A percentile compares a stretch with the other conserved stretches of the same genome.
Evolutionary conservation across 2,888 invertebrate genomes (phyloP).

Genomic region (Ditylenchus weischeri): DNA sequence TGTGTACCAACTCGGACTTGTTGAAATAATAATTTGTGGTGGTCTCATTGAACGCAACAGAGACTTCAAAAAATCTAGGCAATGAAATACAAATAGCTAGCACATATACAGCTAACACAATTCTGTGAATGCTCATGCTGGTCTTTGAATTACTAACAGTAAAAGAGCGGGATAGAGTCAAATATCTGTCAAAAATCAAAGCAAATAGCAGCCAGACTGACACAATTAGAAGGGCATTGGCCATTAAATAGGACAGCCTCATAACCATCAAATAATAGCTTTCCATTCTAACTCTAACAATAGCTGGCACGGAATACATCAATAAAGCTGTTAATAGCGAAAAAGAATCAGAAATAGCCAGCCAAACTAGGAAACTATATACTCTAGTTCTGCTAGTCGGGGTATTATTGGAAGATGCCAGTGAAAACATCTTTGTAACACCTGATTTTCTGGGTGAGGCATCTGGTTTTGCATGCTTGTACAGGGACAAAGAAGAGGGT

Average conservation of each 20-base stretch:
- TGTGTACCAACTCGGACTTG: not conserved
- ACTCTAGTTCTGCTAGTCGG: too few species aligned
- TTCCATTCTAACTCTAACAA: too few species aligned
- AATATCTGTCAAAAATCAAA: not conserved
- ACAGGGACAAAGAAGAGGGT: too few species aligned
- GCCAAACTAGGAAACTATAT: too few species aligned
- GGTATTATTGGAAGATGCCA: too few species aligned
- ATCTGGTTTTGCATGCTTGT: too few species aligned
- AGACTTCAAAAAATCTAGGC: not conserved
- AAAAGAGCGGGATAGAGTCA: conserved; percentile 1
- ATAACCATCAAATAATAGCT: too few species aligned
- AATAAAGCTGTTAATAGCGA: too few species aligned
- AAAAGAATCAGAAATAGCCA: too few species aligned
- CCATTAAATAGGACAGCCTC: not conserved
- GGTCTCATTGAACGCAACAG: not conserved
- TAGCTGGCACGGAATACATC: too few species aligned
- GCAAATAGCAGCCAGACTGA: conserved; percentile 5
- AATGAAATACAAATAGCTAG: not conserved
- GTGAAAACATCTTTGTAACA: too few species aligned
- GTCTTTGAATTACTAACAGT: not conserved
- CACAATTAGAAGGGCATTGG: not conserved
- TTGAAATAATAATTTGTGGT: not conserved
- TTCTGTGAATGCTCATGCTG: not conserved
- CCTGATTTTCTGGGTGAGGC: too few species aligned
- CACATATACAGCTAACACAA: not conserved